Percentiles rank a stretch among this genome's conserved stretches.
These are phyloP conservation scores for Cotesia glomerata DNA, from an alignment of 1,140 invertebrate species.

Conservation along the genomic window DNA sequence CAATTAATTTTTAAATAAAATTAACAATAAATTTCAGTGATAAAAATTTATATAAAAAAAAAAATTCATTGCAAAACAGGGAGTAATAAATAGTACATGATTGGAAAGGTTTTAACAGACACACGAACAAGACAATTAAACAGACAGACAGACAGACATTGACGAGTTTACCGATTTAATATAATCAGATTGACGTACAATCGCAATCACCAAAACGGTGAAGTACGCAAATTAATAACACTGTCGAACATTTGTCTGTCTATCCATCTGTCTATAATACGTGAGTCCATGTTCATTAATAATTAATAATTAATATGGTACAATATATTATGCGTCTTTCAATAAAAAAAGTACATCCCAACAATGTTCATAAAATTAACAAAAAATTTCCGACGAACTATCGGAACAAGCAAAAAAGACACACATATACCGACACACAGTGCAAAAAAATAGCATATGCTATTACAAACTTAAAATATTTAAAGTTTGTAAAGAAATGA, in stretches of 20 bases:
- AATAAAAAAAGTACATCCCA: too few species aligned
- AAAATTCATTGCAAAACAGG: background rate
- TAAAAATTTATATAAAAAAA: background rate
- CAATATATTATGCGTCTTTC: too few species aligned
- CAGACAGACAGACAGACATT: slow-evolving; percentile 48
- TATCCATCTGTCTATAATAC: slow-evolving; percentile 30
- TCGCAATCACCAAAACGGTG: background rate
- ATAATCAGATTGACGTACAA: slow-evolving; percentile 25
- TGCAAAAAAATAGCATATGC: too few species aligned
- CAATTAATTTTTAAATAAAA: too few species aligned
- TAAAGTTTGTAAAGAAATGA: too few species aligned
- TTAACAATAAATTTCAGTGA: background rate
- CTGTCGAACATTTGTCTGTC: slow-evolving; percentile 12
- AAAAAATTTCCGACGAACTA: too few species aligned
- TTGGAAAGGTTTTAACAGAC: slow-evolving; percentile 24
- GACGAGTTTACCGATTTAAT: slow-evolving; percentile 54
- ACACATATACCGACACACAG: too few species aligned
- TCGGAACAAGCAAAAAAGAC: too few species aligned
- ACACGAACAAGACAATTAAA: slow-evolving; percentile 42
- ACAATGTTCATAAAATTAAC: background rate
- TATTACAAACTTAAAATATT: too few species aligned
- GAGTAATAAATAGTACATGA: slow-evolving; percentile 4
- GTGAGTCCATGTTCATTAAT: too few species aligned
- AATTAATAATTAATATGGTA: too few species aligned
- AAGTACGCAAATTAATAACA: background rate